phyloP scores from a whole-genome alignment of 2,888 invertebrate species.

The Tenodera sinensis region DNA sequence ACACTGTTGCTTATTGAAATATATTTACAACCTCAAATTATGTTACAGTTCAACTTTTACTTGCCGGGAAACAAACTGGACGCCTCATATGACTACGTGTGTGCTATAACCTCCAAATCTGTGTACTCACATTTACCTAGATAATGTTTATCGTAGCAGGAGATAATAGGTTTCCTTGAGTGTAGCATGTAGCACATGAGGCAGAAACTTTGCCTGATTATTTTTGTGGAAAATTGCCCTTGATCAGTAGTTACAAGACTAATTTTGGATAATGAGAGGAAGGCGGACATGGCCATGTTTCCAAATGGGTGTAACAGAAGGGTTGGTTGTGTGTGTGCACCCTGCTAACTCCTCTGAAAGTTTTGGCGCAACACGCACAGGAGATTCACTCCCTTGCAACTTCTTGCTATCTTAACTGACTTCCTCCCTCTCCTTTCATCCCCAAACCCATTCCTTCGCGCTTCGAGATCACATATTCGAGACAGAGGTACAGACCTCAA shows the following conservation, averaged over 20 bases:
- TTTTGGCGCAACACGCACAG: not conserved
- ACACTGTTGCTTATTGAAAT: too few species aligned
- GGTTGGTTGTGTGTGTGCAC: not conserved
- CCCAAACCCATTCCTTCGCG: not conserved
- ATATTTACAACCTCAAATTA: too few species aligned
- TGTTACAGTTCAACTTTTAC: too few species aligned
- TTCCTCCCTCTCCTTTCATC: not conserved
- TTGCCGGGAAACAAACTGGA: too few species aligned
- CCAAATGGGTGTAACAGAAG: not conserved
- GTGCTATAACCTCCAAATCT: not conserved
- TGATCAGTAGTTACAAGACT: not conserved
- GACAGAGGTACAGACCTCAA: not conserved
- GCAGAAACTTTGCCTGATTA: not conserved
- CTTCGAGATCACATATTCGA: not conserved
- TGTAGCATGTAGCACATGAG: not conserved
- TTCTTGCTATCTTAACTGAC: slow-evolving; percentile 11
- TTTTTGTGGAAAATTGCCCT: not conserved
- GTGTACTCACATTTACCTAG: not conserved
- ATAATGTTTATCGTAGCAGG: not conserved
- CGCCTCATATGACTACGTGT: too few species aligned
- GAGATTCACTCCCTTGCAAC: not conserved
- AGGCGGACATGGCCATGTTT: not conserved
- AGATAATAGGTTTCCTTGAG: not conserved
- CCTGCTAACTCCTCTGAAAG: not conserved
- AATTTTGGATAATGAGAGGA: not conserved